These are phyloP conservation scores for Psilanteris sp. DNA, from an alignment of 1,140 invertebrate genomes.

Conservation along the genomic window DNA sequence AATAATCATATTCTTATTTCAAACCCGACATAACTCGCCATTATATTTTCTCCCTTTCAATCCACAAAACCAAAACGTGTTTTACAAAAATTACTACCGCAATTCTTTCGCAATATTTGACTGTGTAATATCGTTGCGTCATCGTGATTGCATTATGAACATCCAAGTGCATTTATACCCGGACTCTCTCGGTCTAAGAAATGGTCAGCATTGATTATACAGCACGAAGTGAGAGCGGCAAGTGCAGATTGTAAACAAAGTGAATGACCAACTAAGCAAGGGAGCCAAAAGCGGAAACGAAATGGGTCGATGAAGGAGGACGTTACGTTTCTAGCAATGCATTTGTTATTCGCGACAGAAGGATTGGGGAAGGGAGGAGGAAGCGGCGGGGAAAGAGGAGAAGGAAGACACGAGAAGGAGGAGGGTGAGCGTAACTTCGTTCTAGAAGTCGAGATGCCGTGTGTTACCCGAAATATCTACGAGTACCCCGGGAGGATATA, in stretches of 20 bases:
- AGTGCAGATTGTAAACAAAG: slow-evolving; percentile 45
- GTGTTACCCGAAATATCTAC: slow-evolving; percentile 61
- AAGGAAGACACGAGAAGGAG: slow-evolving; percentile 7
- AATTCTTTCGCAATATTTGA: too few species aligned
- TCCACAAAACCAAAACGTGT: too few species aligned
- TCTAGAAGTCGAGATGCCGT: slow-evolving; percentile 58
- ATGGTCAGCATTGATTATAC: slow-evolving; percentile 2
- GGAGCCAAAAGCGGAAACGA: slow-evolving; percentile 46
- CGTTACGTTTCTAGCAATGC: slow-evolving; percentile 53
- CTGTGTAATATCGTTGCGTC: too few species aligned
- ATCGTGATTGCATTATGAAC: too few species aligned
- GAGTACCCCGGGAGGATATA: slow-evolving; percentile 60
- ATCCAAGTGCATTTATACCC: too few species aligned
- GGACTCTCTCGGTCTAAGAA: too few species aligned
- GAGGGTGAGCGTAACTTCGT: slow-evolving; percentile 39
- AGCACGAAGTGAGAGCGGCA: neutral
- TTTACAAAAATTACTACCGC: too few species aligned
- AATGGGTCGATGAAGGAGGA: slow-evolving; percentile 57
- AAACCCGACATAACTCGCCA: too few species aligned
- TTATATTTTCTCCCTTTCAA: too few species aligned
- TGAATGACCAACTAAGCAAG: slow-evolving; percentile 43
- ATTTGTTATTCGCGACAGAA: slow-evolving; percentile 60
- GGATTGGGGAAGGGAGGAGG: slow-evolving; percentile 25
- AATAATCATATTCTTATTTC: too few species aligned
- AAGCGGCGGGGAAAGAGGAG: slow-evolving; percentile 3